These are phyloP conservation scores for Cheirogaleus major DNA, from an alignment of 2,797 vertebrate species.

Conservation along the genomic window DNA sequence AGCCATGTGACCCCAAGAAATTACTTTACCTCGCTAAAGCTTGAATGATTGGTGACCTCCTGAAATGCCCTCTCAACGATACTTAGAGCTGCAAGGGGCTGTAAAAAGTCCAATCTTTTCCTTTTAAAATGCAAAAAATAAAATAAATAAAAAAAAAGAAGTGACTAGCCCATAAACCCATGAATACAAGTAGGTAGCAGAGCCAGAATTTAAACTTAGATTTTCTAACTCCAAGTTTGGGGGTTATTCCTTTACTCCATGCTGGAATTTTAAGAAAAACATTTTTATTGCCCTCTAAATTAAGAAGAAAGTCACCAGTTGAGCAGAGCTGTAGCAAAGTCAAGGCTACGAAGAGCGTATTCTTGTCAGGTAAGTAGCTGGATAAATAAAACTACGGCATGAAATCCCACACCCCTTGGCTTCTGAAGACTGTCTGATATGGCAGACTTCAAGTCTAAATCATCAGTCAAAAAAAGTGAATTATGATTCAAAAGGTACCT, in stretches of 20 bases:
- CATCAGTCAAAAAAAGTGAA: not conserved
- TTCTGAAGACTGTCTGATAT: not conserved
- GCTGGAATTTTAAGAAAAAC: not conserved
- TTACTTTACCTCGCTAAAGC: not conserved
- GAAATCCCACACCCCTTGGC: not conserved
- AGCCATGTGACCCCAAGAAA: not conserved
- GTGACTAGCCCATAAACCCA: not conserved
- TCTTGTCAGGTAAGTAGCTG: not conserved
- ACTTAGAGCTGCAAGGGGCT: not conserved
- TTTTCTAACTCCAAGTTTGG: not conserved
- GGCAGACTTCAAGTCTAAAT: not conserved
- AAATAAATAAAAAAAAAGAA: not conserved
- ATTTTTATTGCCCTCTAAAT: not conserved
- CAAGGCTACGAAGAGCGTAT: not conserved
- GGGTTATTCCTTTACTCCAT: not conserved
- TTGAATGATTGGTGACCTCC: not conserved
- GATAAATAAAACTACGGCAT: rapidly evolving
- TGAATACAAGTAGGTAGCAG: not conserved
- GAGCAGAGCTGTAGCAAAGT: not conserved
- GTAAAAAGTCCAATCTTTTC: not conserved
- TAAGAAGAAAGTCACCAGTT: not conserved
- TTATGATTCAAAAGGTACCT: not conserved
- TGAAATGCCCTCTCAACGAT: not conserved
- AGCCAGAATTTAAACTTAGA: not conserved
- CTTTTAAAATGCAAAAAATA: not conserved